Percentiles rank a stretch among this genome's conserved stretches.
phyloP scores from a whole-genome alignment of 2,888 invertebrate genomes.

The Cephus nigrinus region DNA sequence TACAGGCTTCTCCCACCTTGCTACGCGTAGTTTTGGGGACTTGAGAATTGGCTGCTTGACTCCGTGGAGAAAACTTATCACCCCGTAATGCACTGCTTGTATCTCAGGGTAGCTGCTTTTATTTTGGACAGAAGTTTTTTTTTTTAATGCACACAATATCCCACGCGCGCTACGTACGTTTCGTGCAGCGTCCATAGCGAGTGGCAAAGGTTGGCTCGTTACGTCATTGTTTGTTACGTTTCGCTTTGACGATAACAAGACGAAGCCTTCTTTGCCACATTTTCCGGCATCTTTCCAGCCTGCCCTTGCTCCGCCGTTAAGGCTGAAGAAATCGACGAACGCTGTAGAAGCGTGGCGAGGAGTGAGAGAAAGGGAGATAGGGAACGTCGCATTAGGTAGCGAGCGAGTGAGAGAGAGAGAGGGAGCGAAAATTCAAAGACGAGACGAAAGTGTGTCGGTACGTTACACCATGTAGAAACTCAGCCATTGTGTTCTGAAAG shows the following conservation, averaged over 20 bases:
- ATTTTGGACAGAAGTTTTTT: background rate
- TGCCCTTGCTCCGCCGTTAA: too few relatives aligned
- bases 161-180: background rate
- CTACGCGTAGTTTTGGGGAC: background rate
- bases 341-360: too few relatives aligned
- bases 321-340: too few relatives aligned
- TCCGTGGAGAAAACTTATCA: background rate
- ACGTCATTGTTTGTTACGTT: constrained; percentile 39
- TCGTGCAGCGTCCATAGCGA: background rate
- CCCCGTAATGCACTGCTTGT: background rate
- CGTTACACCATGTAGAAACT: too few relatives aligned
- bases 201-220: constrained; percentile 40
- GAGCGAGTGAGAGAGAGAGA: too few relatives aligned
- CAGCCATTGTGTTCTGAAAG: too few relatives aligned
- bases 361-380: too few relatives aligned
- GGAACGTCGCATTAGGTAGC: too few relatives aligned
- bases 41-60: background rate
- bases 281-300: too few relatives aligned
- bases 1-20: background rate
- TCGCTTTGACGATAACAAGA: constrained; percentile 44
- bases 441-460: too few relatives aligned
- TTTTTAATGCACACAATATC: too few relatives aligned
- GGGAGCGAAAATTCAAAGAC: too few relatives aligned
- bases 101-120: background rate
- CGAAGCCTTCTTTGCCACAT: constrained; percentile 18